phyloP scores from a whole-genome alignment of 2,888 invertebrate genomes.

The Julus scandinavius region DNA sequence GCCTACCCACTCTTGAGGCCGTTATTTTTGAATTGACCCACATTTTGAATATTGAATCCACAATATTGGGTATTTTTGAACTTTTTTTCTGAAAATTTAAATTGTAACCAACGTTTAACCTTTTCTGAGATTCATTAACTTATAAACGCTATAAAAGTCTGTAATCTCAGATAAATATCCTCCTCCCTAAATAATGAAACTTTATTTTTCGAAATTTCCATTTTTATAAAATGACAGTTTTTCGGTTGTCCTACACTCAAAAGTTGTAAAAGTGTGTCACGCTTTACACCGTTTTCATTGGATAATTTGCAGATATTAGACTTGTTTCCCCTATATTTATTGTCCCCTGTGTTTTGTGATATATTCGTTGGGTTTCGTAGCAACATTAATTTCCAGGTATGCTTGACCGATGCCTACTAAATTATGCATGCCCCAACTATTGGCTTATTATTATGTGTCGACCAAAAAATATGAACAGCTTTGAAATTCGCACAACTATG shows the following conservation, averaged over 20 bases:
- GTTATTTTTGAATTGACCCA: too few relatives aligned
- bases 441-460: neutral
- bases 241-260: neutral
- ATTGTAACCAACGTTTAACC: too few relatives aligned
- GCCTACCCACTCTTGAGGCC: too few relatives aligned
- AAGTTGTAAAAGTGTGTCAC: neutral
- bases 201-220: too few relatives aligned
- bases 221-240: too few relatives aligned
- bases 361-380: neutral
- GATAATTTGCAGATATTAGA: neutral
- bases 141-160: too few relatives aligned
- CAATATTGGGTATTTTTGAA: too few relatives aligned
- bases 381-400: neutral
- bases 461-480: neutral
- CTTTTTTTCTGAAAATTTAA: too few relatives aligned
- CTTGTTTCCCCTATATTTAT: neutral
- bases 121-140: too few relatives aligned
- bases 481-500: neutral
- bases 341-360: neutral
- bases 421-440: neutral
- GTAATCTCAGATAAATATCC: too few relatives aligned
- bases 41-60: too few relatives aligned
- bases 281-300: neutral
- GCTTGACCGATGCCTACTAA: neutral
- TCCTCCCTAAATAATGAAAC: too few relatives aligned